Evolutionary conservation across 1,140 invertebrate species (phyloP).

Genomic region (Leptinotarsa lineolata): DNA sequence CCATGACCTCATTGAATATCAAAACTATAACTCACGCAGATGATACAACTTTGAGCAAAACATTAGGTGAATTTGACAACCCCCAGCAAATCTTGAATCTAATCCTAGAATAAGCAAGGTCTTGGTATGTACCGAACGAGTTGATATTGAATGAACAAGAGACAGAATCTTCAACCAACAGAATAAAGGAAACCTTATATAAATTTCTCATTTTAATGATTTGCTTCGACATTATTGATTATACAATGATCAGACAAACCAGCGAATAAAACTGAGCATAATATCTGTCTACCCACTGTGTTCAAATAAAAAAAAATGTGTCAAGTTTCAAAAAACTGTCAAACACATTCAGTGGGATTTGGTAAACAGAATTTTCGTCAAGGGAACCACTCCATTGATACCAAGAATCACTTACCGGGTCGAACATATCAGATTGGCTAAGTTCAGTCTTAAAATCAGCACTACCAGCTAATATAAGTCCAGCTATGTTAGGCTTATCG

Average conservation of each 20-base stretch:
- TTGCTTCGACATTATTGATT: too few relatives aligned
- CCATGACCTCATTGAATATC: neutral
- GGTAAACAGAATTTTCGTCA: too few relatives aligned
- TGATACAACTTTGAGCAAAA: neutral
- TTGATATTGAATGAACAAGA: conserved; percentile 5
- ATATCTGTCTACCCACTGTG: too few relatives aligned
- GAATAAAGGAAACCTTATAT: too few relatives aligned
- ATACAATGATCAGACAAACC: too few relatives aligned
- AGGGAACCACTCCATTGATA: too few relatives aligned
- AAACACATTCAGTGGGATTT: too few relatives aligned
- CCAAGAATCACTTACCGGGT: conserved; percentile 87
- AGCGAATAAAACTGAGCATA: too few relatives aligned
- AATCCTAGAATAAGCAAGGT: neutral
- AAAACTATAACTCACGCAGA: neutral
- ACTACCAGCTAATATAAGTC: conserved; percentile 96
- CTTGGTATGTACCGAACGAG: neutral
- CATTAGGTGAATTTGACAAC: neutral
- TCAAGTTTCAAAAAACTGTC: too few relatives aligned
- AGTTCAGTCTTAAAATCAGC: conserved; percentile 99
- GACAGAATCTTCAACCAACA: neutral
- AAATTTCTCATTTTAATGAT: too few relatives aligned
- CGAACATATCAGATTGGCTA: conserved; percentile 99
- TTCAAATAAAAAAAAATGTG: too few relatives aligned
- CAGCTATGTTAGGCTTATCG: conserved; percentile 96
- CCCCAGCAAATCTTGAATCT: neutral